A percentile compares a stretch with the other conserved stretches of the same genome.
Evolutionary conservation across 2,888 invertebrate genomes (phyloP).

Genomic region (Caenorhabditis angaria): DNA sequence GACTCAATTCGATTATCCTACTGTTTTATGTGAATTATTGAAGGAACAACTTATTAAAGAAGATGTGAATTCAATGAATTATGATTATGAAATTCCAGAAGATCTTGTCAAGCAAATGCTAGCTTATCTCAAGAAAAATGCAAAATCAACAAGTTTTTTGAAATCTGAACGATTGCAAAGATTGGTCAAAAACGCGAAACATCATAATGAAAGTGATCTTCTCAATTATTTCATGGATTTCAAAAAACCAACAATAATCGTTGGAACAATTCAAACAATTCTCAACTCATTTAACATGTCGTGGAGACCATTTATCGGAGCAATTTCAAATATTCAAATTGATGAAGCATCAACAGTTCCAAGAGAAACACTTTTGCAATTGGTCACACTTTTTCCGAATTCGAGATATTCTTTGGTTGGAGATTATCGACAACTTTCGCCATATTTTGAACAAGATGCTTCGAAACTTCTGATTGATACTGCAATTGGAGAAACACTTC

Average conservation of each 20-base stretch:
- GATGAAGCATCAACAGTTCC: neutral
- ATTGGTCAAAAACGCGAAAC: neutral
- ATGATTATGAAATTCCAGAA: neutral
- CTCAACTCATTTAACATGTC: neutral
- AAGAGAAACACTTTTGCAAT: neutral
- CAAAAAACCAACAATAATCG: neutral
- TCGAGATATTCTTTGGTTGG: neutral
- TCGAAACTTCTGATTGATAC: neutral
- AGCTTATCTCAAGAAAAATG: neutral
- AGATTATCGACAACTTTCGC: conserved; percentile 1
- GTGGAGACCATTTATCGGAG: neutral
- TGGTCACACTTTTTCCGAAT: neutral
- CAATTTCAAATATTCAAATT: neutral
- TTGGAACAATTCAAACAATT: neutral
- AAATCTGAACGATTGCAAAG: neutral
- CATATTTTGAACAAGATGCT: neutral
- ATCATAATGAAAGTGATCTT: neutral
- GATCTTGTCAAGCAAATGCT: neutral
- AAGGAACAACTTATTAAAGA: neutral
- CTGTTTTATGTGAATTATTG: neutral
- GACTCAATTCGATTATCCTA: neutral
- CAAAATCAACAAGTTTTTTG: neutral
- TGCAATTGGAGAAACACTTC: neutral
- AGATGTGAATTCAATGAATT: neutral
- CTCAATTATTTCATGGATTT: neutral